Base-by-base conservation (phyloP, 2,797 vertebrate genomes). In the Heterohyrax brucei region DNA sequence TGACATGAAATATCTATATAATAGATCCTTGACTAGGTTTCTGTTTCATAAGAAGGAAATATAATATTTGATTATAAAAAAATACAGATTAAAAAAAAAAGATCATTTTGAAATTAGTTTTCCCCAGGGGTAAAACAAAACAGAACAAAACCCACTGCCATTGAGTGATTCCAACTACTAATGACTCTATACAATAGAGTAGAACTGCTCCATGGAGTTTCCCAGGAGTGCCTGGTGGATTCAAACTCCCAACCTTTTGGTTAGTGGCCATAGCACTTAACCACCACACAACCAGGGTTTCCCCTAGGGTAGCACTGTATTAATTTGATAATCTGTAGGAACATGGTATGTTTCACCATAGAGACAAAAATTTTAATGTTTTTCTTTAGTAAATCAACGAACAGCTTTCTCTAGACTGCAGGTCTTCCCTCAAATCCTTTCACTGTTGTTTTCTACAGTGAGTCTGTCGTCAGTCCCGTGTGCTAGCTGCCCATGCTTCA, bases 21-120 rank as follows among this genome's bases (percentile, higher is more conserved):
- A 89, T 48, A 59, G 93, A 94, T 6, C 1, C 28, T 81, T 64
- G 50, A 80, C 46, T 70, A 76, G 2, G 1, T 95, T 93, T 72
- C 44, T 2, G 44, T 78, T 96, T 96, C 44, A 68, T 91, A 28
- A 88, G 72, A 96, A 93, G 44, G 12, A 89, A 97, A 83, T 88
- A 82, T n/a, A 66, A 83, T 21, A 70, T n/a, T 7, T 19, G 64
- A 86, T 88, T 93, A 56, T 46, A 76, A 91, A 96, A 80, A 75
- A 93, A 39, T 39, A 88, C 2, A 12, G 18, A 94, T 85, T 84
- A 78, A 1, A 0, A 78, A 16, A 66, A 59, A 76, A 86, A 8
- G n/a, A 9, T 3, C 13, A 79, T 88, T 91, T 81, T 86, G 50
- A 61, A 89, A 96, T 91, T 21, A 22, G 24, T 95, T 72, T 80